These are phyloP conservation scores for Carpatolechia fugitivella DNA, from an alignment of 2,888 invertebrate genomes.

Conservation along the genomic window DNA sequence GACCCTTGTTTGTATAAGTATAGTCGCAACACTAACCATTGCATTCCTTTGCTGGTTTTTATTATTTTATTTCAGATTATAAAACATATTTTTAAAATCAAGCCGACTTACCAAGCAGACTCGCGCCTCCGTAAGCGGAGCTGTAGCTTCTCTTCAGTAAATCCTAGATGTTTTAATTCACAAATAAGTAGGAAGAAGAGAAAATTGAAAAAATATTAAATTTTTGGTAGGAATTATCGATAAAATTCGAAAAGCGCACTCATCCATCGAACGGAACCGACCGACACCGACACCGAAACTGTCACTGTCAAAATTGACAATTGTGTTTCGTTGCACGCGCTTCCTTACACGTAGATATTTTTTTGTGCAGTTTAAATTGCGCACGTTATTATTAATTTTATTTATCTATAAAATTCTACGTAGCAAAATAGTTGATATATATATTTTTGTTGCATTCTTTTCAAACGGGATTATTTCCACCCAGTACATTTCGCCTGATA, in stretches of 20 bases:
- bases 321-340: background rate
- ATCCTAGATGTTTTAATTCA: slow-evolving; percentile 8
- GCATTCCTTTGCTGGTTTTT: background rate
- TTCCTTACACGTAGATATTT: background rate
- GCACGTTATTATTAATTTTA: no score
- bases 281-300: slow-evolving; percentile 40
- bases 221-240: slow-evolving; percentile 25
- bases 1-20: background rate
- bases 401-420: no score
- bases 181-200: background rate
- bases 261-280: slow-evolving; percentile 55
- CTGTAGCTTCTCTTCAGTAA: background rate
- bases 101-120: background rate
- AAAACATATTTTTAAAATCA: background rate
- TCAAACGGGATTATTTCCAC: no score
- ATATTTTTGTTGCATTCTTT: background rate
- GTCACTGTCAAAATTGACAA: slow-evolving; percentile 27
- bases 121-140: background rate
- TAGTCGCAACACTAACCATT: background rate
- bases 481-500: no score
- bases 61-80: background rate
- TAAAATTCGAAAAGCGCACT: slow-evolving; percentile 42
- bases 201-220: slow-evolving; percentile 13
- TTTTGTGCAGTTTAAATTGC: no score
- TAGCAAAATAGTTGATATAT: no score